Conservation (phyloP, 2,888 invertebrate genomes). For the Thymelicus sylvestris region DNA sequence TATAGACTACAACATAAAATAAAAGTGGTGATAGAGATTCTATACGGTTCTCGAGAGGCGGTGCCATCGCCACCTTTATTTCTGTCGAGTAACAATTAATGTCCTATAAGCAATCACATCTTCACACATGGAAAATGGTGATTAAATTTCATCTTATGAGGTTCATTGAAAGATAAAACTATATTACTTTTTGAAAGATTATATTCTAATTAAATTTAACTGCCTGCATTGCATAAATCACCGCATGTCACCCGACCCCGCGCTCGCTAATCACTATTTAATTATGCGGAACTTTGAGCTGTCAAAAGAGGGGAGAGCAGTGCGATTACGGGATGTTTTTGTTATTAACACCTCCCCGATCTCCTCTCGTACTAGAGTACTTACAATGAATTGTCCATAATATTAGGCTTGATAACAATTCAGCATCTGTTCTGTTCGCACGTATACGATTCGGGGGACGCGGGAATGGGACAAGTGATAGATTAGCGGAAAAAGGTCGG, state of each 20-base stretch:
- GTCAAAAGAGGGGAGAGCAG: slow-evolving; percentile 55
- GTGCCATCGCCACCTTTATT: too few species aligned
- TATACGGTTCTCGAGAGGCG: too few species aligned
- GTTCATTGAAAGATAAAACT: neutral
- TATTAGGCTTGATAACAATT: slow-evolving; percentile 41
- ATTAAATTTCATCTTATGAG: neutral
- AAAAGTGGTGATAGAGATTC: too few species aligned
- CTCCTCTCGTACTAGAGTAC: slow-evolving; percentile 33
- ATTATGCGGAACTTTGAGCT: slow-evolving; percentile 70
- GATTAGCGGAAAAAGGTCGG: slow-evolving; percentile 37
- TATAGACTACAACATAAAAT: too few species aligned
- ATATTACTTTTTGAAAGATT: neutral
- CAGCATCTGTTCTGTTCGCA: slow-evolving; percentile 17
- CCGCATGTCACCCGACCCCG: slow-evolving; percentile 48
- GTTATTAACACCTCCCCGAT: slow-evolving; percentile 50
- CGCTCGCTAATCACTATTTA: slow-evolving; percentile 75
- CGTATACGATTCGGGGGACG: neutral
- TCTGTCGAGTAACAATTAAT: too few species aligned
- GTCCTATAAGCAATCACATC: too few species aligned
- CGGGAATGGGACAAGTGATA: slow-evolving; percentile 26
- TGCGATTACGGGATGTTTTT: slow-evolving; percentile 67
- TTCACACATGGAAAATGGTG: too few species aligned
- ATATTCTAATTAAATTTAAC: neutral
- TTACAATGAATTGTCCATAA: slow-evolving; percentile 43
- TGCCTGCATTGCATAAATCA: slow-evolving; percentile 14